These are phyloP conservation scores for Hydropsyche betteni DNA, from an alignment of 2,888 invertebrate genomes.

Conservation along the genomic window DNA sequence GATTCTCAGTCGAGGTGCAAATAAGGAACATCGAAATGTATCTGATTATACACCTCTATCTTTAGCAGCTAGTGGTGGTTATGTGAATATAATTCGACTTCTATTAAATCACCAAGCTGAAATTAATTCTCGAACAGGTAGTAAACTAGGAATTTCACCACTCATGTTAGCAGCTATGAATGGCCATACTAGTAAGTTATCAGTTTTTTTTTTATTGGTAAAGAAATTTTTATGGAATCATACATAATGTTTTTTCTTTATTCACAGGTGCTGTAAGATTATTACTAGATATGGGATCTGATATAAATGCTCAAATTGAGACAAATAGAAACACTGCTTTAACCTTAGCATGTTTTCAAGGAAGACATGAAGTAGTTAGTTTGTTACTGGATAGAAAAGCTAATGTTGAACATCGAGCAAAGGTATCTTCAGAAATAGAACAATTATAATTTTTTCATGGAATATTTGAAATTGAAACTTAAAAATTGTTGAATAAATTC, in stretches of 20 bases:
- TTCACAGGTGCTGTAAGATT: slow-evolving; percentile 88
- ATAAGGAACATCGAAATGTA: slow-evolving; percentile 98
- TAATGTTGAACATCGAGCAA: slow-evolving; percentile 98
- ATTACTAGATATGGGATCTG: slow-evolving; percentile 96
- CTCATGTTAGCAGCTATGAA: slow-evolving; percentile 99
- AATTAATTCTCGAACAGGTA: slow-evolving; percentile 97
- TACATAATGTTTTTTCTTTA: background rate
- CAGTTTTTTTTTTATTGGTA: background rate
- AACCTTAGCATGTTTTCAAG: slow-evolving; percentile 98
- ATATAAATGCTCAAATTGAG: slow-evolving; percentile 99
- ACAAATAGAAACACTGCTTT: slow-evolving; percentile 98
- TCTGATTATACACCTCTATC: slow-evolving; percentile 99
- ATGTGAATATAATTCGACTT: slow-evolving; percentile 97
- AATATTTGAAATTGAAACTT: no score
- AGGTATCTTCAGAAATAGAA: slow-evolving; percentile 63
- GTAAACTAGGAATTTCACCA: slow-evolving; percentile 97
- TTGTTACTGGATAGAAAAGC: slow-evolving; percentile 95
- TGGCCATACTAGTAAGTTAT: slow-evolving; percentile 76
- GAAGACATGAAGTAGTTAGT: slow-evolving; percentile 97
- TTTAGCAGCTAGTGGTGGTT: slow-evolving; percentile 97
- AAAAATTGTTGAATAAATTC: no score
- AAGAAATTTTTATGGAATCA: background rate
- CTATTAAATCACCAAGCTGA: slow-evolving; percentile 94
- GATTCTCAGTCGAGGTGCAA: slow-evolving; percentile 86
- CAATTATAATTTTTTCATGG: background rate